Evolutionary conservation across 2,797 vertebrate species (phyloP).

Genomic region (Dermochelys coriacea): DNA sequence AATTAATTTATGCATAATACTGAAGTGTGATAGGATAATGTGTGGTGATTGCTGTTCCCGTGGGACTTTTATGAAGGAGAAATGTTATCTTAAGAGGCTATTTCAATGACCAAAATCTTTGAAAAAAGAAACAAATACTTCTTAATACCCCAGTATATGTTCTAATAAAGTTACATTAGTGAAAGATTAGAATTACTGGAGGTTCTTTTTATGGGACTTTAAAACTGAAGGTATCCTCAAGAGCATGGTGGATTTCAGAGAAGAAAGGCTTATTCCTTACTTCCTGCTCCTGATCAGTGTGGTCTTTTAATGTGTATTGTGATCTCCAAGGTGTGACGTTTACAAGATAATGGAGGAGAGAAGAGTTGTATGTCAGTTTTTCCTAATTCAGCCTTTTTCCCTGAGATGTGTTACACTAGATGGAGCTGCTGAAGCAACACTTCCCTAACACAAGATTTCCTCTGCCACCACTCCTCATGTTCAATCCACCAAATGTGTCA

Average conservation of each 20-base stretch:
- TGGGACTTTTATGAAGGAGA: neutral
- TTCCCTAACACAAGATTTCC: conserved; percentile 2
- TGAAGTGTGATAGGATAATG: neutral
- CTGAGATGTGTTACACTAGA: neutral
- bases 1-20: neutral
- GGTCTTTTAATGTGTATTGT: neutral
- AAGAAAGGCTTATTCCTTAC: neutral
- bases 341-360: neutral
- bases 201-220: neutral
- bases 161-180: neutral
- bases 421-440: neutral
- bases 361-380: conserved; percentile 8
- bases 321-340: neutral
- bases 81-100: neutral
- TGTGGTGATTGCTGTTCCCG: neutral
- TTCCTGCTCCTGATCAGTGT: neutral
- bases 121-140: neutral
- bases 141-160: neutral
- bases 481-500: neutral
- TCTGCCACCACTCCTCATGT: neutral
- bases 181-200: neutral
- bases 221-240: neutral
- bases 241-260: neutral
- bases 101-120: neutral
- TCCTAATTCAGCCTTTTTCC: neutral